Base-by-base conservation (phyloP, 2,888 invertebrate species). In the Standfussiana lucernea region DNA sequence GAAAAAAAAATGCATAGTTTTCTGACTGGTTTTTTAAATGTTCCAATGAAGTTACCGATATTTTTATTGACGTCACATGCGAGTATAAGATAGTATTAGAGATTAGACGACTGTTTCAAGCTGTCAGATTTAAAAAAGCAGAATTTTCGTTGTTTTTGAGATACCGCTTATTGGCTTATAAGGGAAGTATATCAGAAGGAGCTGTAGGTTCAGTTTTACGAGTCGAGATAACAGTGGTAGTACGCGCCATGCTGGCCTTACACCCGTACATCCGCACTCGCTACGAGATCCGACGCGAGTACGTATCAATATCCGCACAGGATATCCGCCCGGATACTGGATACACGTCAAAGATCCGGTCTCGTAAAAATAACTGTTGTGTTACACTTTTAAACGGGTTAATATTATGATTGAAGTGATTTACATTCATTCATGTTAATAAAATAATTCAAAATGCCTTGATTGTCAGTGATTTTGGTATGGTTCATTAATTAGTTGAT, bases 251-350 rank as follows among this genome's bases (percentile, higher is more conserved):
- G 88, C 66, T 91, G 68, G 77, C 88, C 62, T 73, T 95, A 56
- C 94, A 95, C 75, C 95, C 95, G 13, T 95, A 93, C 89, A 95
- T 95, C 59, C 93, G 96, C 70, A 96, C 96, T 56, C 90, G 95
- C 4, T 40, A 86, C 45, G 95, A 96, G 92, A 94, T 95, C 64
- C 85, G 82, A 6, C 83, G 89, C 28, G 88, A 83, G 79, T 71
- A 56, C 56, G 78, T 78, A 73, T 37, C 13, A 7, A 11, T 28
- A 18, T 18, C 18, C 47, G 18, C 13, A 47, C 7, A 47, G 45
- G 10, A 28, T 28, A 18, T 18, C 13, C 47, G 18, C 13, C 28
- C 61, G 13, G 47, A 0, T 28, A n/a, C 8, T n/a, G 15, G 21
- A 71, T 37, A 5, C 56, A 28, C 15, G 15, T 56, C 56, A 56